phyloP scores from a whole-genome alignment of 2,113 vertebrate genomes.

The Trachemys scripta region DNA sequence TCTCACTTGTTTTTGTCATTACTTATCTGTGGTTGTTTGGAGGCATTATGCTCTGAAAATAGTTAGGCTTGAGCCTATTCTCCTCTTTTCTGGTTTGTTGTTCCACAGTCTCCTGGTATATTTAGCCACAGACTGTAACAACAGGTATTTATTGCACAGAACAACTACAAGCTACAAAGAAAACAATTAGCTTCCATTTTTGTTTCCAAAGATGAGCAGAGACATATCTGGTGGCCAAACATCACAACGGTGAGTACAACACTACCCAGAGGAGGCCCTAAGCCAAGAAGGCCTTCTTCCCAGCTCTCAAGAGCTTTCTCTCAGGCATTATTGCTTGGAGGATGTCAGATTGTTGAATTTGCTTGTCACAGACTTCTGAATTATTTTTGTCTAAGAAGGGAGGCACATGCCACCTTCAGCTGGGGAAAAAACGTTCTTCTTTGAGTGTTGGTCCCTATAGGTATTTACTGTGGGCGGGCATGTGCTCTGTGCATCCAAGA shows the following conservation, averaged over 20 bases:
- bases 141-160: not conserved
- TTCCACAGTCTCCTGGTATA: not conserved
- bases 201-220: not conserved
- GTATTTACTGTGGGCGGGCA: too few relatives aligned
- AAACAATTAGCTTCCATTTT: not conserved
- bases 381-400: not conserved
- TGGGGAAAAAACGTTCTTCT: not conserved
- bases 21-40: not conserved
- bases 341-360: not conserved
- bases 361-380: not conserved
- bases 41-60: not conserved
- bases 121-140: not conserved
- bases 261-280: not conserved
- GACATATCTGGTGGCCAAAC: conserved; percentile 18
- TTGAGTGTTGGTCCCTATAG: too few relatives aligned
- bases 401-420: not conserved
- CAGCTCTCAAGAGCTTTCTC: not conserved
- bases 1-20: not conserved
- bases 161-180: not conserved
- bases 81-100: not conserved
- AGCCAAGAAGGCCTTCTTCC: not conserved
- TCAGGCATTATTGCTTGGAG: not conserved
- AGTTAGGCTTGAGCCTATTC: not conserved
- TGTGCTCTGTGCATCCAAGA: too few relatives aligned
- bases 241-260: not conserved